Conservation (phyloP, 2,888 invertebrate genomes). For the Coecobrya sp. region DNA sequence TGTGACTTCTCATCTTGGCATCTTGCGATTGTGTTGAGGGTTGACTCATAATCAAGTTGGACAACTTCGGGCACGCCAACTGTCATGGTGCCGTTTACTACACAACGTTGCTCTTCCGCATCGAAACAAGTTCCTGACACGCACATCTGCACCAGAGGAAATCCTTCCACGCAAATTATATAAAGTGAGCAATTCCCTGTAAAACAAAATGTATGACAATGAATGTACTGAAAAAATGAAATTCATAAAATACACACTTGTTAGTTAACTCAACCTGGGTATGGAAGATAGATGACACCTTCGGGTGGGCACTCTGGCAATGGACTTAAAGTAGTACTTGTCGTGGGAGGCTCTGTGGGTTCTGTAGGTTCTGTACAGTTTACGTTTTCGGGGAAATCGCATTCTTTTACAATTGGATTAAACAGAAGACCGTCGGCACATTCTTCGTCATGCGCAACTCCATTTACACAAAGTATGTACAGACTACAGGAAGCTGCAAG, state of each 20-base stretch:
- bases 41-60: neutral
- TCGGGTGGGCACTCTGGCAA: slow-evolving; percentile 59
- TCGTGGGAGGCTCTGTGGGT: slow-evolving; percentile 74
- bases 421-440: slow-evolving; percentile 65
- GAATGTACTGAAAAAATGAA: neutral
- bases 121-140: slow-evolving; percentile 55
- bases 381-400: slow-evolving; percentile 87
- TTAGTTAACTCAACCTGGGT: slow-evolving; percentile 44
- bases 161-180: slow-evolving; percentile 63
- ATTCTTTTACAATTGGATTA: slow-evolving; percentile 60
- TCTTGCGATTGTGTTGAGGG: neutral
- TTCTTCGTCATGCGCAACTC: slow-evolving; percentile 9
- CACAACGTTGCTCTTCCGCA: neutral
- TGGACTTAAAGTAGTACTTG: slow-evolving; percentile 27
- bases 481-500: slow-evolving; percentile 63
- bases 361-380: slow-evolving; percentile 85
- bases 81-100: neutral
- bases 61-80: neutral
- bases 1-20: neutral
- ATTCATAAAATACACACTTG: neutral
- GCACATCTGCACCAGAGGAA: slow-evolving; percentile 42
- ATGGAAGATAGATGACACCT: slow-evolving; percentile 42
- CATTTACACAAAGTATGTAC: slow-evolving; percentile 73
- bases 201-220: neutral
- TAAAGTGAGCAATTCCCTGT: slow-evolving; percentile 68